Percentiles rank a stretch among this genome's conserved stretches.
phyloP scores from a whole-genome alignment of 2,888 invertebrate genomes.

The Parapristionchus giblindavisi region DNA sequence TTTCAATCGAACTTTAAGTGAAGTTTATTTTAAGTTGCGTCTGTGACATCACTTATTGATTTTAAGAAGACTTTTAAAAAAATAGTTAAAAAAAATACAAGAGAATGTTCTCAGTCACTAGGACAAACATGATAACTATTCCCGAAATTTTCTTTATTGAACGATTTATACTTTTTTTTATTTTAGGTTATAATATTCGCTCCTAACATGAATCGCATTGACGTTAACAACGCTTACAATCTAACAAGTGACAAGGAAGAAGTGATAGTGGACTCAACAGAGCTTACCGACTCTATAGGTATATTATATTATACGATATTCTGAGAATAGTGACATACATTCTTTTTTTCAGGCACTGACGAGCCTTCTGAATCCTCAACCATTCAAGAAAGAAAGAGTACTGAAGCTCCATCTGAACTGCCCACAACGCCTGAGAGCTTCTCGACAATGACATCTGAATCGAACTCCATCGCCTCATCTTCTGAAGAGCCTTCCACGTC shows the following conservation, averaged over 20 bases:
- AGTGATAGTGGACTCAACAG: not conserved
- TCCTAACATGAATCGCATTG: not conserved
- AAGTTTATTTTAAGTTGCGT: no score
- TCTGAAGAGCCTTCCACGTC: not conserved
- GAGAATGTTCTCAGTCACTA: no score
- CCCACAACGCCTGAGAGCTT: not conserved
- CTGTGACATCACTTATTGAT: no score
- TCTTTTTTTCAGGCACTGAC: not conserved
- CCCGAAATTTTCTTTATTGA: no score
- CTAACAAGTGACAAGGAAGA: not conserved
- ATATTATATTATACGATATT: not conserved
- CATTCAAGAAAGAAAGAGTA: not conserved
- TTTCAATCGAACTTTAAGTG: no score
- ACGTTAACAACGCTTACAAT: not conserved
- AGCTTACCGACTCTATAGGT: conserved; percentile 11
- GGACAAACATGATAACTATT: no score
- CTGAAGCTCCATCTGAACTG: no score
- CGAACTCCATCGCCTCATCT: not conserved
- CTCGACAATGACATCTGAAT: not conserved
- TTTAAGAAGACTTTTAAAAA: no score
- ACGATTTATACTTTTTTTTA: no score
- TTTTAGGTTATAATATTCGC: conserved; percentile 9
- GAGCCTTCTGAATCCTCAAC: not conserved
- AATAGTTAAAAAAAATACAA: no score
- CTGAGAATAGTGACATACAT: not conserved